phyloP scores from a whole-genome alignment of 2,113 vertebrate species.

The Myiozetetes cayanensis region DNA sequence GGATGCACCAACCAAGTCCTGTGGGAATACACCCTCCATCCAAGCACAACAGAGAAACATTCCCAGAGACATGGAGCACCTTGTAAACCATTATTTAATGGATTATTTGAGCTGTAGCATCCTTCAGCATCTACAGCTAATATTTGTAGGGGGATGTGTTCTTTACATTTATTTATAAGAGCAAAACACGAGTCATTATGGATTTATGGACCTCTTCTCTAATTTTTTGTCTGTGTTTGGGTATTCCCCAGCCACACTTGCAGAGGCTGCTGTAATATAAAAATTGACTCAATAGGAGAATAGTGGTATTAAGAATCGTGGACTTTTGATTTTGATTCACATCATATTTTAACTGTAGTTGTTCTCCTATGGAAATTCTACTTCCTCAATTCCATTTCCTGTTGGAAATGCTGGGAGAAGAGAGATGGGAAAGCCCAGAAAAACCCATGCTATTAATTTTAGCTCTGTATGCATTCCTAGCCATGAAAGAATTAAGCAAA shows the following conservation, averaged over 20 bases:
- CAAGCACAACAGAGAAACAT: background rate
- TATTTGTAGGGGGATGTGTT: background rate
- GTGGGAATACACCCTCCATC: background rate
- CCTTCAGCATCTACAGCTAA: background rate
- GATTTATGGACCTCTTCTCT: background rate
- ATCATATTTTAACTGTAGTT: background rate
- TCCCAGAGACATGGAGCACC: background rate
- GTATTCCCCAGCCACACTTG: background rate
- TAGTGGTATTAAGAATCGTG: background rate
- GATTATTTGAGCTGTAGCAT: rapidly evolving
- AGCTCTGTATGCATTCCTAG: background rate
- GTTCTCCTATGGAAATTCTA: background rate
- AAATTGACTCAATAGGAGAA: background rate
- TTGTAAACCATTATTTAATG: background rate
- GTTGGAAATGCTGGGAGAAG: background rate
- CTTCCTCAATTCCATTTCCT: background rate
- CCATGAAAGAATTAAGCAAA: background rate
- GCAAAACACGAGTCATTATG: background rate
- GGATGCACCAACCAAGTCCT: background rate
- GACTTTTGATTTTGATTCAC: background rate
- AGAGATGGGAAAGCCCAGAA: background rate
- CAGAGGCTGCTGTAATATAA: background rate
- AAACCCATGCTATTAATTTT: background rate
- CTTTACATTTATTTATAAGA: background rate
- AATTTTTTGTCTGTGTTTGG: background rate